Evolutionary conservation across 23 tunicate genomes (phyloP).

Genomic region (Clavelina lepadiformis): DNA sequence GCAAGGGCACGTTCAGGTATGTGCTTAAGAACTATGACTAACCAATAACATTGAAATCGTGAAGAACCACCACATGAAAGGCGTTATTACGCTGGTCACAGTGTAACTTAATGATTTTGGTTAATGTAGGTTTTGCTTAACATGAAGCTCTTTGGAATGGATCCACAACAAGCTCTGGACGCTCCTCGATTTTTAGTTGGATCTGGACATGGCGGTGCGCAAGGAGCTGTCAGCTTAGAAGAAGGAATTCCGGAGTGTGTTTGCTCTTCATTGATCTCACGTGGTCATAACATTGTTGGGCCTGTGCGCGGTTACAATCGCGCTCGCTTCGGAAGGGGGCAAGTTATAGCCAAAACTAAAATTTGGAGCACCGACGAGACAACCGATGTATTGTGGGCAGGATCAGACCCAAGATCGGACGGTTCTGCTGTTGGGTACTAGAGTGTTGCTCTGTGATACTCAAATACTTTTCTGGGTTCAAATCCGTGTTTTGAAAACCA

Average conservation of each 20-base stretch:
- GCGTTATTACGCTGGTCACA: background rate
- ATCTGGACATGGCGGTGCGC: constrained; percentile 22
- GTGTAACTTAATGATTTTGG: background rate
- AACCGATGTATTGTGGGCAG: constrained; percentile 43
- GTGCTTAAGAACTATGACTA: background rate
- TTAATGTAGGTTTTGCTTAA: constrained; percentile 66
- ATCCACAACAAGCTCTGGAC: constrained; percentile 88
- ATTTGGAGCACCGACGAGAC: constrained; percentile 40
- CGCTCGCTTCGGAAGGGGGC: constrained; percentile 57
- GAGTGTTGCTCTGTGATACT: background rate
- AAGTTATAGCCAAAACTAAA: constrained; percentile 37
- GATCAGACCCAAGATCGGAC: constrained; percentile 72
- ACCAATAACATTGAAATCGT: background rate
- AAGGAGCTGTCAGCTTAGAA: constrained; percentile 37
- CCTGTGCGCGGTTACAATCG: constrained; percentile 39
- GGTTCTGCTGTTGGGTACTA: constrained; percentile 67
- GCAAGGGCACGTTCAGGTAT: constrained; percentile 94
- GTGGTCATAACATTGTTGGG: constrained; percentile 46
- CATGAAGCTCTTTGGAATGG: constrained; percentile 70
- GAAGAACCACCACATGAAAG: background rate
- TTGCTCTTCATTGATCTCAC: background rate
- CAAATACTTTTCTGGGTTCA: too few species aligned
- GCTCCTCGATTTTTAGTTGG: constrained; percentile 69
- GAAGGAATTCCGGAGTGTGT: constrained; percentile 38
- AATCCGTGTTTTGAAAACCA: too few species aligned